These are phyloP conservation scores for Lottia scabra DNA, from an alignment of 2,888 invertebrate species.

Conservation along the genomic window DNA sequence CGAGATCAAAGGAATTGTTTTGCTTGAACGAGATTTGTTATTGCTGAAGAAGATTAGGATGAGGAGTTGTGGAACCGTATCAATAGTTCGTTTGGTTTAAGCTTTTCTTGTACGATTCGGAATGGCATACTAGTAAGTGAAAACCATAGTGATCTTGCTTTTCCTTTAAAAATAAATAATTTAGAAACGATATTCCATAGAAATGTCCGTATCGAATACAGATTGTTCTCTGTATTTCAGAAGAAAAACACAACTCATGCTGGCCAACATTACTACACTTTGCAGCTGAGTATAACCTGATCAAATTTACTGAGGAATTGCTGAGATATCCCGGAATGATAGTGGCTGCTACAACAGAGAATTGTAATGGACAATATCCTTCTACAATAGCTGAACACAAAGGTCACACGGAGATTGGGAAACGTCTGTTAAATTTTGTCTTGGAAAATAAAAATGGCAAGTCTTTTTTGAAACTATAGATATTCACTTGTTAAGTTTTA, in stretches of 20 bases:
- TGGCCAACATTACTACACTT: slow-evolving; percentile 34
- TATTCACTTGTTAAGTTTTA: no score
- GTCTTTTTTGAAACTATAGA: background rate
- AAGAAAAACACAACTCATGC: background rate
- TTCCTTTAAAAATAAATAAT: no score
- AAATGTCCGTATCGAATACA: no score
- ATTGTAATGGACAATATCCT: slow-evolving; percentile 23
- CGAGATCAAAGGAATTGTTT: no score
- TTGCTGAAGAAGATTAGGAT: no score
- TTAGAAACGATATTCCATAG: no score
- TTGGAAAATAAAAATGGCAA: background rate
- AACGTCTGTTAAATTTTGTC: slow-evolving; percentile 24
- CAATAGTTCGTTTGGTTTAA: no score
- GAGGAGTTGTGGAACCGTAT: no score
- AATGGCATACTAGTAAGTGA: no score
- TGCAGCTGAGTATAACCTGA: slow-evolving; percentile 32
- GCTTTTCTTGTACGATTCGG: no score
- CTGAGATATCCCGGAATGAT: slow-evolving; percentile 28
- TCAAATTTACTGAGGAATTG: slow-evolving; percentile 19
- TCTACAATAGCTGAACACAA: slow-evolving; percentile 27
- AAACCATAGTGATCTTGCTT: no score
- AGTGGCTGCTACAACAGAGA: slow-evolving; percentile 26
- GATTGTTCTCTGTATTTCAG: background rate
- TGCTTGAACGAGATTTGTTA: no score
- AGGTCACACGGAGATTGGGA: slow-evolving; percentile 17